phyloP scores from a whole-genome alignment of 2,797 vertebrate species.

The Chloroceryle inda region DNA sequence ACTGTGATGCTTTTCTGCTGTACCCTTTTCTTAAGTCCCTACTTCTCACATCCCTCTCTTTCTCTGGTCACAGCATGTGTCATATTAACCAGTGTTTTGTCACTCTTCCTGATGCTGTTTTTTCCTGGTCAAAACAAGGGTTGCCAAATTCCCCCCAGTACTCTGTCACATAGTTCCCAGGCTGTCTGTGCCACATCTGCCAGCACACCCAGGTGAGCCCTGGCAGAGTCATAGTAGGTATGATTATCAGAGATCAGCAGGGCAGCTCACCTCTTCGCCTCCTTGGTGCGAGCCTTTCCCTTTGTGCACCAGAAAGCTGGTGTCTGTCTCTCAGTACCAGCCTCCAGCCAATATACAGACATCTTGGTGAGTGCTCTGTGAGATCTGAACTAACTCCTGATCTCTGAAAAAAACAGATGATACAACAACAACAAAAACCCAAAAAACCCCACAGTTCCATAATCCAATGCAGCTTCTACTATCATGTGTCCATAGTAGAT shows the following conservation, averaged over 20 bases:
- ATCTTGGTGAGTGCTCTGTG: background rate
- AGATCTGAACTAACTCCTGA: background rate
- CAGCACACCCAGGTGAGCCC: fast-evolving
- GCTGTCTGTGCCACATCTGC: no score
- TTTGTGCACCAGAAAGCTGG: fast-evolving
- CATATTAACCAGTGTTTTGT: background rate
- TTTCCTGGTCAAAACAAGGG: background rate
- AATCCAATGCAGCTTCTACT: background rate
- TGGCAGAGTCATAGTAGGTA: background rate
- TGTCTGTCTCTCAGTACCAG: background rate
- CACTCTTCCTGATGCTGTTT: fast-evolving
- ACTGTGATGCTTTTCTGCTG: no score
- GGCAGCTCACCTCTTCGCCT: background rate
- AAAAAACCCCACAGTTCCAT: background rate
- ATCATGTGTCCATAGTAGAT: background rate
- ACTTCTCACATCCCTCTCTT: background rate
- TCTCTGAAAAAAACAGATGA: background rate
- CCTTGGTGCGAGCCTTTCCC: fast-evolving
- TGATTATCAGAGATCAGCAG: no score
- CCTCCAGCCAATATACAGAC: background rate
- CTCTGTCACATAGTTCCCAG: background rate
- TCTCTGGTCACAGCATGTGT: background rate
- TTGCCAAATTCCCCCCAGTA: background rate
- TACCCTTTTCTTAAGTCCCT: background rate
- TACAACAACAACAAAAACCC: background rate